These are phyloP conservation scores for Ranitomeya variabilis DNA, from an alignment of 2,113 vertebrate genomes.

Conservation along the genomic window DNA sequence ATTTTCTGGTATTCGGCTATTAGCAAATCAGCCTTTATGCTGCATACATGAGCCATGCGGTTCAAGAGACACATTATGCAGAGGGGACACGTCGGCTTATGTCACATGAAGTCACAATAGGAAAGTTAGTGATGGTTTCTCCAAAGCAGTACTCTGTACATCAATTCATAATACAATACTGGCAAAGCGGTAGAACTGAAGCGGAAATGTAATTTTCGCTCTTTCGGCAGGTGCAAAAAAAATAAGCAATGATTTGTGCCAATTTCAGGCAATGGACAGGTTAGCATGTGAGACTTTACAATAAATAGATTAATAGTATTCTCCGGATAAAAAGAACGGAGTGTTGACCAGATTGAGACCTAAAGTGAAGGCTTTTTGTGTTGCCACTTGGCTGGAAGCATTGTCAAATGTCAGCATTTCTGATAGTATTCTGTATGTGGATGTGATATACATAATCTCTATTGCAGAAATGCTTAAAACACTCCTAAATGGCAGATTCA, in stretches of 20 bases:
- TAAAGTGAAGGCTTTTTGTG: background rate
- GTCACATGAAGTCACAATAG: constrained; percentile 13
- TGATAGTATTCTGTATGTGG: background rate
- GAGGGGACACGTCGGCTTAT: background rate
- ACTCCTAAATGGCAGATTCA: background rate
- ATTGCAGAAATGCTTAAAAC: background rate
- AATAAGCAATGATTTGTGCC: background rate
- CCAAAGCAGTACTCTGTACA: background rate
- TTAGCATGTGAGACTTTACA: background rate
- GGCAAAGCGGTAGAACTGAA: background rate
- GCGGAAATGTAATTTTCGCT: background rate
- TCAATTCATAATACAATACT: background rate
- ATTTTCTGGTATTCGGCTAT: constrained; percentile 22
- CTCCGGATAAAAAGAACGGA: background rate
- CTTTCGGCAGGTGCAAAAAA: background rate
- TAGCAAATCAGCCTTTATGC: constrained; percentile 23
- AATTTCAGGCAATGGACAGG: background rate
- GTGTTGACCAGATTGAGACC: background rate
- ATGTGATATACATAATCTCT: background rate
- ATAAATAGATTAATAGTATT: background rate
- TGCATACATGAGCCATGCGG: background rate
- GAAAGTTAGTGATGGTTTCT: background rate
- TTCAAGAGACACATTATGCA: background rate
- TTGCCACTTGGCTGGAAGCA: background rate
- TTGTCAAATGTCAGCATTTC: background rate